Evolutionary conservation across 2,113 vertebrate species (phyloP).

Genomic region (Henicopernis longicauda): DNA sequence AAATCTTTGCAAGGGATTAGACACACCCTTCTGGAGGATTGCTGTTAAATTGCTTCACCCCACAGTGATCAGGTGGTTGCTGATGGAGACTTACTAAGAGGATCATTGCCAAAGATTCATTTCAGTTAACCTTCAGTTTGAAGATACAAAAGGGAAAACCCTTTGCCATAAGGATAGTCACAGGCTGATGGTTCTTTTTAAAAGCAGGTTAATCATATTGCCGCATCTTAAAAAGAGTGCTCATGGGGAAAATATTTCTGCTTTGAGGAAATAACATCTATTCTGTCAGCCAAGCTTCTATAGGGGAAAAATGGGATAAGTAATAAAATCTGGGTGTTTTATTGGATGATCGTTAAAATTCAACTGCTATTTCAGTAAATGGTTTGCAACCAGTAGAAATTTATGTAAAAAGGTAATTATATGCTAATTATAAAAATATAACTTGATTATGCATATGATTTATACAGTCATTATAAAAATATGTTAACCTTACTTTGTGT

Average conservation of each 20-base stretch:
- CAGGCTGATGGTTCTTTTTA: neutral
- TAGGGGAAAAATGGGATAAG: neutral
- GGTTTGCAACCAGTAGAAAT: neutral
- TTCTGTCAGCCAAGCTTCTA: neutral
- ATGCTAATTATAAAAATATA: neutral
- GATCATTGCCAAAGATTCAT: neutral
- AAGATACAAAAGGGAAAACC: neutral
- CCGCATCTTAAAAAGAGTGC: neutral
- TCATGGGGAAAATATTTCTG: neutral
- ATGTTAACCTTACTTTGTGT: neutral
- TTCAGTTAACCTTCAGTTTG: neutral
- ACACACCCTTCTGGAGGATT: neutral
- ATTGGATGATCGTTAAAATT: neutral
- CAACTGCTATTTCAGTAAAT: neutral
- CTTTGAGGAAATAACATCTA: neutral
- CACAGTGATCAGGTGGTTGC: neutral
- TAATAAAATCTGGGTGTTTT: neutral
- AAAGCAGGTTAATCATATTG: constrained; percentile 2
- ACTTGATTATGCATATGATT: neutral
- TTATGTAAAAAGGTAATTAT: neutral
- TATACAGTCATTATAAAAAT: constrained; percentile 6
- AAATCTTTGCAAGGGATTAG: neutral
- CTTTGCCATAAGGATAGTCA: neutral
- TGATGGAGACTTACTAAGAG: neutral
- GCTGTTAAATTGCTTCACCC: neutral